phyloP scores from a whole-genome alignment of 1,140 invertebrate genomes.

The Chymomyza costata region DNA sequence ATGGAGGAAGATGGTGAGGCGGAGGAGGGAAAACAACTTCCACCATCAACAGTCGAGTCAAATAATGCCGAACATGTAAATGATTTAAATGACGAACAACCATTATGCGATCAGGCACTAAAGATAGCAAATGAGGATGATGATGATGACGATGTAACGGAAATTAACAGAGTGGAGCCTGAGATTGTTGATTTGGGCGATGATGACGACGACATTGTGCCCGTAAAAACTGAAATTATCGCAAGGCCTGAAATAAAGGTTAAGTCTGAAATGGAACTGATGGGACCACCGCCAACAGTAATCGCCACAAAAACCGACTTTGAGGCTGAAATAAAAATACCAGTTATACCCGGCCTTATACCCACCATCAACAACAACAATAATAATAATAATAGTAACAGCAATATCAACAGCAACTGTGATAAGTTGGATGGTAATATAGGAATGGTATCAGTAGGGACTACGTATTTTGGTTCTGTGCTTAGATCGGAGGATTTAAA shows the following conservation, averaged over 20 bases:
- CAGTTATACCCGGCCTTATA: slow-evolving; percentile 54
- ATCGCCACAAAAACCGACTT: slow-evolving; percentile 66
- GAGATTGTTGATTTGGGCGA: slow-evolving; percentile 69
- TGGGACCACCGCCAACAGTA: slow-evolving; percentile 56
- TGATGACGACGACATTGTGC: slow-evolving; percentile 55
- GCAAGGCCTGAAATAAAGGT: slow-evolving; percentile 55
- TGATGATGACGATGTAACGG: slow-evolving; percentile 56
- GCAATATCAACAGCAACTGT: slow-evolving; percentile 46
- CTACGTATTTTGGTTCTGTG: neutral
- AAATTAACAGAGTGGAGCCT: slow-evolving; percentile 66
- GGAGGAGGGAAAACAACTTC: slow-evolving; percentile 7
- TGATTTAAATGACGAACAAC: slow-evolving; percentile 5
- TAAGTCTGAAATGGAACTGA: slow-evolving; percentile 59
- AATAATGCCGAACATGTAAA: slow-evolving; percentile 5
- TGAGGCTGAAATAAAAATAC: slow-evolving; percentile 67
- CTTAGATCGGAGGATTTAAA: slow-evolving; percentile 53
- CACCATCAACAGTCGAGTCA: slow-evolving; percentile 10
- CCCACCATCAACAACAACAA: slow-evolving; percentile 44
- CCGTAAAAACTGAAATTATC: slow-evolving; percentile 2
- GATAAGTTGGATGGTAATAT: slow-evolving; percentile 55
- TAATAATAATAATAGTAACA: slow-evolving; percentile 24
- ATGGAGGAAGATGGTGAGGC: slow-evolving; percentile 42
- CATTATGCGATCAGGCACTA: neutral
- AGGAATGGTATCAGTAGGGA: slow-evolving; percentile 29
- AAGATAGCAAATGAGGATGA: slow-evolving; percentile 29